Evolutionary conservation across 2,113 vertebrate species (phyloP).

Genomic region (Scolopax mira): DNA sequence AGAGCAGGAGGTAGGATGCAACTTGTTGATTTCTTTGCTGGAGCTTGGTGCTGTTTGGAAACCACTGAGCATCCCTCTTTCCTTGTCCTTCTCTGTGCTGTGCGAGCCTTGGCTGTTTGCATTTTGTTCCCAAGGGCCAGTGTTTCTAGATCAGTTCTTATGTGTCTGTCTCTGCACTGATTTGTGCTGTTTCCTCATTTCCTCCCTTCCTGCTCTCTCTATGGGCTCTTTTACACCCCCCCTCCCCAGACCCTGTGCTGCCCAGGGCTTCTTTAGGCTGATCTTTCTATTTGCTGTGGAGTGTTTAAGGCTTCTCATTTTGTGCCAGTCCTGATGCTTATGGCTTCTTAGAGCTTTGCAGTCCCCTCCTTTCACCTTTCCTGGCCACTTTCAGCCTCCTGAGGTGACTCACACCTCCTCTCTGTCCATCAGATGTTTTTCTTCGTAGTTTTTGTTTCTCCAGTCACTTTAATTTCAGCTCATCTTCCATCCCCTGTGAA

Average conservation of each 20-base stretch:
- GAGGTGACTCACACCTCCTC: background rate
- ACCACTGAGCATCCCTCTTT: background rate
- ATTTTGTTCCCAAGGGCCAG: background rate
- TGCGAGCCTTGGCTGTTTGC: background rate
- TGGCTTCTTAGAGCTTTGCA: background rate
- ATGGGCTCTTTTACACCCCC: background rate
- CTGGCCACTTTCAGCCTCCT: background rate
- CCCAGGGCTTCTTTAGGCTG: background rate
- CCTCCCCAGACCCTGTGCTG: background rate
- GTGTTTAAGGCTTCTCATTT: background rate
- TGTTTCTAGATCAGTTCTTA: fast-evolving
- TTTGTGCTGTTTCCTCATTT: background rate
- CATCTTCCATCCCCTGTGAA: background rate
- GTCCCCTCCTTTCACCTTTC: background rate
- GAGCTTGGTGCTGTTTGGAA: background rate
- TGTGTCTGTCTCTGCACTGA: fast-evolving
- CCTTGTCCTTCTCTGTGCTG: background rate
- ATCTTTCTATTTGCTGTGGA: background rate
- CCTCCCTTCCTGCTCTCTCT: fast-evolving
- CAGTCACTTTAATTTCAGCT: background rate
- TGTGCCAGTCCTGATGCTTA: background rate
- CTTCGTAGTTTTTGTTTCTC: background rate
- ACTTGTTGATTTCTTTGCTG: background rate
- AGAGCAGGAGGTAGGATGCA: background rate
- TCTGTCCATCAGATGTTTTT: background rate